Base-by-base conservation (phyloP, 2,888 invertebrate genomes). In the Liodrosophila aerea region DNA sequence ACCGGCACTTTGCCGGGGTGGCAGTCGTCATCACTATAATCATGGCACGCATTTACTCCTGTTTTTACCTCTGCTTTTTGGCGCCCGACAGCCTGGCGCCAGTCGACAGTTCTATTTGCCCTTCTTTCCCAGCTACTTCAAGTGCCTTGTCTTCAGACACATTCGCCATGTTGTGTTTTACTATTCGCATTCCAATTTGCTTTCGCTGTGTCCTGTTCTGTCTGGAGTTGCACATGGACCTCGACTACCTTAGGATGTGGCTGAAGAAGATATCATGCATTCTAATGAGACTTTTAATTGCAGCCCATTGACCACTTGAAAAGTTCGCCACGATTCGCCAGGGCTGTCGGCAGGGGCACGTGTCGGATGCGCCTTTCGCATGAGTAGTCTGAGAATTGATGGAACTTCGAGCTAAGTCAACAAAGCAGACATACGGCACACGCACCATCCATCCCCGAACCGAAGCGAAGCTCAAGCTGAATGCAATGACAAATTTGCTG, bases 1-100 rank as follows among this genome's bases (percentile, higher is more conserved):
- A 44, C 30, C 27, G 36, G 9, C 46, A 31, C 29, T 30, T 45
- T 29, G 30, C 29, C 18, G 71, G 77, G 77, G 77, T 73, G 77
- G 88, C 86, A 86, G 86, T 88, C 88, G 87, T 87, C 87, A 88
- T 88, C 88, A 85, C 86, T 83, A 82, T 88, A 88, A 88, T 88
- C 88, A 88, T 88, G 81, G 87, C 86, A 85, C 87, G 85, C 85
- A 87, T 87, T 82, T 80, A 87, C 87, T 87, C 87, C 87, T 88
- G 87, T 86, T 87, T 88, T 88, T 88, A 88, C 87, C 87, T 88
- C 87, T 87, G 88, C 53, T 83, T 87, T 85, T 87, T 87, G 87
- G 87, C 87, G 87, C 86, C 88, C 86, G 88, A 50, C 87, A 76
- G 87, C 63, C 86, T 73, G 87, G 87, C 87, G 88, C 86, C 87